Base-by-base conservation (phyloP, 2,888 invertebrate species). In the Sericinus montela region DNA sequence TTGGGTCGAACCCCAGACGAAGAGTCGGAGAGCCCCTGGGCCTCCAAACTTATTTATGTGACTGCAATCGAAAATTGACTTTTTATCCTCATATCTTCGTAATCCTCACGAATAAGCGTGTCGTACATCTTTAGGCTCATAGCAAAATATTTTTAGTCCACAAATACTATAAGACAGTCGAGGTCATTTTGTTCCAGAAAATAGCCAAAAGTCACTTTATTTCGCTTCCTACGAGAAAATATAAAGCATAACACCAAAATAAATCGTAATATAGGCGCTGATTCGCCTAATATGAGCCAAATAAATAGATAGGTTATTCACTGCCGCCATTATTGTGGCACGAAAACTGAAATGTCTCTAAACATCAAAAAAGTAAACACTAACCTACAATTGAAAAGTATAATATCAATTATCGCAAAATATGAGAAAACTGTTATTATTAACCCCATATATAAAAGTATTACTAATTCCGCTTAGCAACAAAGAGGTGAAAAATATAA, bases 241-340 rank as follows among this genome's bases (percentile, higher is more conserved):
- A 76, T 71, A 74, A 63, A 61, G 62, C 67, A 78, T 66, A 73
- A 72, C 61, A 74, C 63, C 60, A 73, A 66, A 69, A 75, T 67
- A 70, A 65, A 62, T 56, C 52, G 62, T 59, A 54, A 58, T 50
- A 59, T 60, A 62, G 57, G 61, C 62, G 46, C 48, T 47, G 29
- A 54, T 52, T 48, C 53, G 55, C 57, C 65, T 64, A 71, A 76
- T 72, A 73, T 59, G 60, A 63, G 62, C 63, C 73, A 78, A 76
- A 75, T 76, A 73, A 63, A 66, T 69, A 75, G 75, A 84, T 87
- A 88, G 87, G 88, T 87, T 88, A 83, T 82, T 69, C 72, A 80
- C 85, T 88, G 88, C 87, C 88, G 87, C 88, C 88, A 88, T 88
- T 87, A 88, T 80, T 84, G 86, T 84, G 72, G 79, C 79, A 86